phyloP scores from a whole-genome alignment of 2,113 vertebrate species.

The Cinclus cinclus region DNA sequence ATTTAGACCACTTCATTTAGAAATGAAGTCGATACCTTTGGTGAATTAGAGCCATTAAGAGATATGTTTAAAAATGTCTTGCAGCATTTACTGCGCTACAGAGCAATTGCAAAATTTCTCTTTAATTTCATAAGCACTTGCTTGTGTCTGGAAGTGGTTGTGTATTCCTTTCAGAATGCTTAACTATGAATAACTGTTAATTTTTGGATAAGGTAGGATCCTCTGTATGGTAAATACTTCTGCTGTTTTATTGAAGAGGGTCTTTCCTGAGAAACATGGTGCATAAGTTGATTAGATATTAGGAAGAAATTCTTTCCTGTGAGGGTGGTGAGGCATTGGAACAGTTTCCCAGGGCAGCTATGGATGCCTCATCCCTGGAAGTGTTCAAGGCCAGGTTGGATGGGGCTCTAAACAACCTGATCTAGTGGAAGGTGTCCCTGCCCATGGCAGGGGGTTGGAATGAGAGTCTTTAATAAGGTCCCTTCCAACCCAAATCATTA shows the following conservation, averaged over 20 bases:
- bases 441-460: neutral
- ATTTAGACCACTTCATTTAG: neutral
- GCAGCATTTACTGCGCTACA: neutral
- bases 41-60: neutral
- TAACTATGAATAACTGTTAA: neutral
- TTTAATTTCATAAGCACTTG: neutral
- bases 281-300: neutral
- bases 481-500: neutral
- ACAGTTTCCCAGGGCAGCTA: neutral
- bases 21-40: neutral
- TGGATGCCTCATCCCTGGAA: neutral
- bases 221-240: neutral
- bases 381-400: neutral
- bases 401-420: neutral
- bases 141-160: neutral
- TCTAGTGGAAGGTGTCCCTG: neutral
- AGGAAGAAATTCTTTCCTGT: neutral
- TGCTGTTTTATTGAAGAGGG: neutral
- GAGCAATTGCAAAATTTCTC: neutral
- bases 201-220: neutral
- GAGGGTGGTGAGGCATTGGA: neutral
- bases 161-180: neutral
- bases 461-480: neutral
- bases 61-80: neutral
- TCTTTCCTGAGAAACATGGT: neutral